Evolutionary conservation across 2,888 invertebrate genomes (phyloP).

Genomic region (Neoaliturus tenellus): DNA sequence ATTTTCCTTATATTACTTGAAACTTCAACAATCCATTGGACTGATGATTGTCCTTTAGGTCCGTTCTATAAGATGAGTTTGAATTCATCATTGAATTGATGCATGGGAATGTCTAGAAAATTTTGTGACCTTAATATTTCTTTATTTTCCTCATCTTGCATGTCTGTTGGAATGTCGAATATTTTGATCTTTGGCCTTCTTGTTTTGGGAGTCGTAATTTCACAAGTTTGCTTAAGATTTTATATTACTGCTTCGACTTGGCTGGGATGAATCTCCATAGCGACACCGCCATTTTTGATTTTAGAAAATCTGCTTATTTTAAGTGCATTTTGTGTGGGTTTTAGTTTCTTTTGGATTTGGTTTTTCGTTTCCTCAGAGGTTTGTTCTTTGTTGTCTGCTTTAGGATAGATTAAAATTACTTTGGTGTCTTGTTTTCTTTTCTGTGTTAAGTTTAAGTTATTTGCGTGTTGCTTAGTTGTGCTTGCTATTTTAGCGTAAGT

Average conservation of each 20-base stretch:
- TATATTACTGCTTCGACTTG: no score
- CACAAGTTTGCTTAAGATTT: background rate
- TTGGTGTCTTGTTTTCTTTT: background rate
- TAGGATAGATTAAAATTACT: background rate
- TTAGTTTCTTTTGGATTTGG: background rate
- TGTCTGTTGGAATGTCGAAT: background rate
- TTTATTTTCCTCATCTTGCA: background rate
- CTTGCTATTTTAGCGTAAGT: no score
- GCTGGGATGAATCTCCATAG: background rate
- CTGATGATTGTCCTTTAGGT: background rate
- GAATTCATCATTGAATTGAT: background rate
- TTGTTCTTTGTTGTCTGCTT: background rate
- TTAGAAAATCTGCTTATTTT: background rate
- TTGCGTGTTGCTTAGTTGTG: no score
- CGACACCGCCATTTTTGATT: background rate
- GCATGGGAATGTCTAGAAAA: background rate
- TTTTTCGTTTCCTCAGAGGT: background rate
- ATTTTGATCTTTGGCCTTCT: background rate
- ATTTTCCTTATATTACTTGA: background rate
- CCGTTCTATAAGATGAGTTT: background rate
- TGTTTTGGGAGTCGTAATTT: background rate
- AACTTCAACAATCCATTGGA: background rate
- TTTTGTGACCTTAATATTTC: background rate
- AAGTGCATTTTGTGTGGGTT: background rate
- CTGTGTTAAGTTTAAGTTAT: no score